Base-by-base conservation (phyloP, 1,140 invertebrate species). In the Leptinotarsa undecemlineata region DNA sequence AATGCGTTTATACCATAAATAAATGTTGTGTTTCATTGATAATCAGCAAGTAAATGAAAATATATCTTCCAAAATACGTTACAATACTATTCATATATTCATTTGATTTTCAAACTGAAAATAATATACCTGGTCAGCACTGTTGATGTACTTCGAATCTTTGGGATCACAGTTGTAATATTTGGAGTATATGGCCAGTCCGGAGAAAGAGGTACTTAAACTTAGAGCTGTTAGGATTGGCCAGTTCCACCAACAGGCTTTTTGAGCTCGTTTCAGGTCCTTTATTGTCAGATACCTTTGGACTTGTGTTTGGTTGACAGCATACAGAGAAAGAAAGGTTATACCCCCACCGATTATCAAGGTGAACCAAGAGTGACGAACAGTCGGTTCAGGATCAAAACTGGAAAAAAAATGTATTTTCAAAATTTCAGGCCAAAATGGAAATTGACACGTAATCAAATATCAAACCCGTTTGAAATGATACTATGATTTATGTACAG, bases 241-340 rank as follows among this genome's bases (percentile, higher is more conserved):
- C 87, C 91, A 90, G 78, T 90, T 91, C 66, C 92, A 81, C 90
- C 91, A 93, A 8, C 94, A 81, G 6, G 91, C 87, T 60, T 80
- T 85, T 78, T 88, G 91, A 0, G 94, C 91, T 3, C 88, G 85
- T 69, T 89, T 89, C 20, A 95, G 80, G 80, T 90, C 90, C 81
- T 88, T 91, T 1, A 95, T 90, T 5, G 94, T 94, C 21, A 96
- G 84, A 23, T 96, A 88, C 51, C 96, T 85, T 85, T 98, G 96
- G 1, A 98, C 92, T 88, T 97, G 93, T 0, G 86, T 85, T 85
- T 97, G 95, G 83, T 95, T 96, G 0, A 94, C 92, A 0, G 90
- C 95, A 84, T 95, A 95, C 0, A 96, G 82, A 1, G 92, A 89
- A 14, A 93, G 82, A 84, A 91, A 95, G 0, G 92, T 92, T 79